Conservation (phyloP, 1,140 invertebrate species). For the Drosophila nikananu region DNA sequence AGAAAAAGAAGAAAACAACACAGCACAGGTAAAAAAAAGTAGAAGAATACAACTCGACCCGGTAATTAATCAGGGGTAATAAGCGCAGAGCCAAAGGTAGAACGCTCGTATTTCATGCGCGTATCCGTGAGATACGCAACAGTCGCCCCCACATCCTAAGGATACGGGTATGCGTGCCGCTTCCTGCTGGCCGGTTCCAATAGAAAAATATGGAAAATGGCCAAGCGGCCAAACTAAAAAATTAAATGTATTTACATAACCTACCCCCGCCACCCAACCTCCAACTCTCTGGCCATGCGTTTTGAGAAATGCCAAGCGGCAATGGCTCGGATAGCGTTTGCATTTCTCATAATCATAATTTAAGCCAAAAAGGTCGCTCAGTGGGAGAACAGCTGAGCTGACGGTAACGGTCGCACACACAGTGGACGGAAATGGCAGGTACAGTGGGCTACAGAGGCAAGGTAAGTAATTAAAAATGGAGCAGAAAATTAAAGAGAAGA, state of each 20-base stretch:
- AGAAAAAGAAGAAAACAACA: slow-evolving; percentile 23
- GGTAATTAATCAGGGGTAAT: slow-evolving; percentile 68
- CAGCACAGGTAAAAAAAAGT: not conserved
- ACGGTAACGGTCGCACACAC: slow-evolving; percentile 43
- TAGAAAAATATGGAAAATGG: slow-evolving; percentile 27
- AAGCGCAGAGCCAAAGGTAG: slow-evolving; percentile 44
- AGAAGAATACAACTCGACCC: slow-evolving; percentile 42
- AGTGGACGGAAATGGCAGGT: slow-evolving; percentile 37
- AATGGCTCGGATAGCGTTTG: slow-evolving; percentile 74
- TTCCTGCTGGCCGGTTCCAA: slow-evolving; percentile 14
- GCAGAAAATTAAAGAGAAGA: not conserved
- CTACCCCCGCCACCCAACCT: slow-evolving; percentile 9
- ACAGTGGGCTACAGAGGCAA: not conserved
- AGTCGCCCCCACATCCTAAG: slow-evolving; percentile 49
- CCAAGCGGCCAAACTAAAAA: slow-evolving; percentile 51
- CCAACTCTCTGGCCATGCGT: not conserved
- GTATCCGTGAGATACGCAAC: slow-evolving; percentile 77
- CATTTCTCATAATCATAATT: slow-evolving; percentile 83
- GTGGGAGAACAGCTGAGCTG: slow-evolving; percentile 67
- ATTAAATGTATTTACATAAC: slow-evolving; percentile 75
- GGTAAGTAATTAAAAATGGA: not conserved
- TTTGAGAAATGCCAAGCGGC: slow-evolving; percentile 49
- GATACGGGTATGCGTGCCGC: slow-evolving; percentile 46
- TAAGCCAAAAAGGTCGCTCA: slow-evolving; percentile 64
- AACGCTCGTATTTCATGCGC: slow-evolving; percentile 57